Percentiles rank a stretch among this genome's conserved stretches.
phyloP scores from a whole-genome alignment of 2,797 vertebrate species.

The Galago senegalensis region DNA sequence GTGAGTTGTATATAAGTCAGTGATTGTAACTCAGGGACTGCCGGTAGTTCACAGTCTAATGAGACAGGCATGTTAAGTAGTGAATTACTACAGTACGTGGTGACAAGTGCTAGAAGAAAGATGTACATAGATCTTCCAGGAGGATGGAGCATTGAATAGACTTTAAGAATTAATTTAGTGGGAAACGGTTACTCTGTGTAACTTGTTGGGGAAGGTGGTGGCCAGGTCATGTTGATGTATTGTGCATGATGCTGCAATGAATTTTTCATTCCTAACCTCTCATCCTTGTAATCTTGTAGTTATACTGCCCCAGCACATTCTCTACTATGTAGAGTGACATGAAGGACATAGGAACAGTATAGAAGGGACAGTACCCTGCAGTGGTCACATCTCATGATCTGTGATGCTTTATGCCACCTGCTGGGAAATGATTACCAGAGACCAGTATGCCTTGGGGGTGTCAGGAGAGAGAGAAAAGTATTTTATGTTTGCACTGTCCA shows the following conservation, averaged over 20 bases:
- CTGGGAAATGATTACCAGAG: not conserved
- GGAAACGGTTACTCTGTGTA: not conserved
- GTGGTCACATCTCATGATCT: not conserved
- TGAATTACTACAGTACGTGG: not conserved
- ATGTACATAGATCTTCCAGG: not conserved
- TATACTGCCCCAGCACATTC: too few species aligned
- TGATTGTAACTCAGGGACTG: too few species aligned
- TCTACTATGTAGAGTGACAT: not conserved
- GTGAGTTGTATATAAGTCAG: too few species aligned
- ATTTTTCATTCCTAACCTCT: not conserved
- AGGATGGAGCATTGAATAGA: not conserved
- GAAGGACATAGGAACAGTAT: not conserved
- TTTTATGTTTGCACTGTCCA: not conserved
- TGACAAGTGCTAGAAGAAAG: not conserved
- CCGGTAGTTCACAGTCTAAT: not conserved
- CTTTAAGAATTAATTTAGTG: not conserved
- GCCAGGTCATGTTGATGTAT: not conserved
- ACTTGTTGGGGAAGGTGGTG: not conserved
- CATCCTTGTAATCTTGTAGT: not conserved
- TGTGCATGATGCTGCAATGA: not conserved
- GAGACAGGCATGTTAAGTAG: not conserved
- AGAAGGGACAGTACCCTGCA: not conserved
- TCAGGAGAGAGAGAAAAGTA: not conserved
- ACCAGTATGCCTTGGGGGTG: not conserved
- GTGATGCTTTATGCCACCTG: rapidly evolving